Base-by-base conservation (phyloP, 2,113 vertebrate species). In the Brachyhypopomus occidentalis region DNA sequence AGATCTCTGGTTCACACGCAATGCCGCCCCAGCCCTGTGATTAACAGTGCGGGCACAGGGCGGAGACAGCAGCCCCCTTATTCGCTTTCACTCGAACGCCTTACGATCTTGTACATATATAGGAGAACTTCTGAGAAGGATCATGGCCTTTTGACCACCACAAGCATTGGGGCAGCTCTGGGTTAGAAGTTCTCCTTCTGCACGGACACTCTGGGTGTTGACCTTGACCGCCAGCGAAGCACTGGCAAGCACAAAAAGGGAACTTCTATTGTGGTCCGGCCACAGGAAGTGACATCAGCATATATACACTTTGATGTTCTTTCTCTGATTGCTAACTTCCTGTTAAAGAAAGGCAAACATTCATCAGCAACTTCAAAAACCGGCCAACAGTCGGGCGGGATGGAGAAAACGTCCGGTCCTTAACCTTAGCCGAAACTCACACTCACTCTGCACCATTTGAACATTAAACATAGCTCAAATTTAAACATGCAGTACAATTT, bases 1-100 rank as follows among this genome's bases (percentile, higher is more conserved):
- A 58, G 78, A 82, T 63, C 38, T 79, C 59, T 73, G 55, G 73
- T 83, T 84, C 69, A 81, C 84, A 87, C 78, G 82, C 82, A 81
- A 83, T 22, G 36, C 23, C 22, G 73, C 8, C 8, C 55, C 19
- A 20, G 58, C 45, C 22, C 22, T 16, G 6, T 62, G 60, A 78
- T 19, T 64, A 22, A 48, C 17, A 19, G 23, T 12, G 52, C 4
- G 36, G 4, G 64, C 2, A n/a, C 17, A 22, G 38, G 19, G 60
- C 66, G 48, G 48, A 41, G 22, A 30, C 63, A 38, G 20, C 71
- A 22, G 48, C 34, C 56, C 73, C 41, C 20, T 66, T 22, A 75
- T 7, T 69, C 48, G 74, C 72, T 75, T 45, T 80, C 34, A 69
- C 73, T 58, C 38, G 72, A 55, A 62, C 22, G 38, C 19, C 1